Percentiles rank a stretch among this genome's conserved stretches.
Conservation (phyloP, 2,113 vertebrate genomes). For the Coptodon bakossiorum region DNA sequence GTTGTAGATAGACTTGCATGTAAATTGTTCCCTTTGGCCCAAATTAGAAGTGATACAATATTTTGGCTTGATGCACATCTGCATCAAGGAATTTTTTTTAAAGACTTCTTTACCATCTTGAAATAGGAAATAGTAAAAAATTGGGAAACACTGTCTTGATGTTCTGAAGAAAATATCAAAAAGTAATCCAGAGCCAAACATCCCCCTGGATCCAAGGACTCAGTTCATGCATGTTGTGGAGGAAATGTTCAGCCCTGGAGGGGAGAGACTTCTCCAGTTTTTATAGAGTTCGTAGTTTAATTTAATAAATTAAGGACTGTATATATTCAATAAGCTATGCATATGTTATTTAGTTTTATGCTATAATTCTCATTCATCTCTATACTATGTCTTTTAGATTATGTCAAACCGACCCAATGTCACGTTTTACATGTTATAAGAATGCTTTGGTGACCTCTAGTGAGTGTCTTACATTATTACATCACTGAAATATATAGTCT, state of each 20-base stretch:
- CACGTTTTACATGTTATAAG: background rate
- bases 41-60: background rate
- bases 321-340: background rate
- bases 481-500: background rate
- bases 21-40: background rate
- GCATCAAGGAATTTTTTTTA: background rate
- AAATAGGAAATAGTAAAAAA: background rate
- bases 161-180: background rate
- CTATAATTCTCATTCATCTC: background rate
- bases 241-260: background rate
- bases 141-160: background rate
- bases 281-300: background rate
- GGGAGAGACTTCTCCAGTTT: background rate
- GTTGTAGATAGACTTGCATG: background rate
- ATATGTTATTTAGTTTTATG: background rate
- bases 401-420: background rate
- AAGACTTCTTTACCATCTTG: rapidly evolving
- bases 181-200: background rate
- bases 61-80: background rate
- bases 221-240: background rate
- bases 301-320: background rate
- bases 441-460: background rate
- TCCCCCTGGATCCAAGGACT: background rate
- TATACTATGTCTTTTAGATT: background rate
- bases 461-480: background rate